Evolutionary conservation across 2,888 invertebrate genomes (phyloP).

Genomic region (Antheraea assamensis): DNA sequence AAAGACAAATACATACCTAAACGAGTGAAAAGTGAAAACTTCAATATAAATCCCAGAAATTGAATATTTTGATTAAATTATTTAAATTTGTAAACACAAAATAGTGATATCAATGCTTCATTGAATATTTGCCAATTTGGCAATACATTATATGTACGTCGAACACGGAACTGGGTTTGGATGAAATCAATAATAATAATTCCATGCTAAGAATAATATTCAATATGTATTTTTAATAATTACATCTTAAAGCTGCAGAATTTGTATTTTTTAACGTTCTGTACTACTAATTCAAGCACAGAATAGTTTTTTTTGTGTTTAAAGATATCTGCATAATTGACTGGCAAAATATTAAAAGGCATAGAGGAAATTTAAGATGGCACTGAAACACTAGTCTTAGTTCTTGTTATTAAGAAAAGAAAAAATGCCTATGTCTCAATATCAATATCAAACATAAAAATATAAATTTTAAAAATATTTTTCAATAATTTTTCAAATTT

Average conservation of each 20-base stretch:
- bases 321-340: too few relatives aligned
- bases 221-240: not conserved
- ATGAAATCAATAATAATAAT: conserved; percentile 31
- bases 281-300: not conserved
- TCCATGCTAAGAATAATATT: not conserved
- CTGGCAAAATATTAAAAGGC: too few relatives aligned
- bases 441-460: too few relatives aligned
- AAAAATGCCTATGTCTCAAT: too few relatives aligned
- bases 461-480: too few relatives aligned
- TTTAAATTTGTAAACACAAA: conserved; percentile 22
- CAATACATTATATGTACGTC: conserved; percentile 36
- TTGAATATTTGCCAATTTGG: conserved; percentile 72
- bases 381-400: too few relatives aligned
- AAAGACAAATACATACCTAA: not conserved
- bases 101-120: conserved; percentile 35
- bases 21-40: not conserved
- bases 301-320: too few relatives aligned
- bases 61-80: conserved; percentile 12
- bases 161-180: conserved; percentile 51
- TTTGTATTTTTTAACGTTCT: not conserved
- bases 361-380: too few relatives aligned
- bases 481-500: too few relatives aligned
- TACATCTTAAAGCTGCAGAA: conserved; percentile 26
- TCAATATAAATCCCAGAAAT: not conserved
- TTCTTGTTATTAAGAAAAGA: too few relatives aligned